Evolutionary conservation across 2,888 invertebrate genomes (phyloP).

Genomic region (Notocelia uddmanniana): DNA sequence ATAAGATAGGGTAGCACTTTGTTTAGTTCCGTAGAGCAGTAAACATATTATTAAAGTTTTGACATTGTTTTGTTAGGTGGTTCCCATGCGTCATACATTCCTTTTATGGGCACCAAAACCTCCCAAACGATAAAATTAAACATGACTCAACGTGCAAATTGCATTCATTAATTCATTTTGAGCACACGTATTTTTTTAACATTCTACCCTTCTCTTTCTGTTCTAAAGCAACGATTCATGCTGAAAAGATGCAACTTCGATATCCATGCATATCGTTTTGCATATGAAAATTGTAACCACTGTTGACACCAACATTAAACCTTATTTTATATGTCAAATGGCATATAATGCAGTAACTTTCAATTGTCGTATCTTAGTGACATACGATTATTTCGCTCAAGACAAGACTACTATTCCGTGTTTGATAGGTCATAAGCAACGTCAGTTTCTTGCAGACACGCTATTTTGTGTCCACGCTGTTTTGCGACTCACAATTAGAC

Average conservation of each 20-base stretch:
- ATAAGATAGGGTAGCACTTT: too few relatives aligned
- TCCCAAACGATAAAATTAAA: neutral
- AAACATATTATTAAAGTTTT: too few relatives aligned
- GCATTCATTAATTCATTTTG: neutral
- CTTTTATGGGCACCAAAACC: neutral
- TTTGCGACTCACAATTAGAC: neutral
- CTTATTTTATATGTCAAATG: neutral
- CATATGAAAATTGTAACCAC: neutral
- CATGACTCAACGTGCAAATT: conserved; percentile 2
- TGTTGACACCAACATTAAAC: neutral
- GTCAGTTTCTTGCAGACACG: neutral
- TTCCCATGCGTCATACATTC: too few relatives aligned
- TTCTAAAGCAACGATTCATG: neutral
- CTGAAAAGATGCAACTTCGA: neutral
- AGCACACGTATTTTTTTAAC: neutral
- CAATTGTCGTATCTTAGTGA: neutral
- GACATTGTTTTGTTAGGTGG: too few relatives aligned
- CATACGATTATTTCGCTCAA: neutral
- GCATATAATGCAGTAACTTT: neutral
- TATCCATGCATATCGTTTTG: neutral
- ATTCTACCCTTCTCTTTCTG: neutral
- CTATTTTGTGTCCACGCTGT: neutral
- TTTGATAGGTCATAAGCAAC: neutral
- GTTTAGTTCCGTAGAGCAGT: too few relatives aligned
- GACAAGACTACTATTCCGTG: neutral